These are phyloP conservation scores for Cryptops parisi DNA, from an alignment of 2,888 invertebrate species.

Conservation along the genomic window DNA sequence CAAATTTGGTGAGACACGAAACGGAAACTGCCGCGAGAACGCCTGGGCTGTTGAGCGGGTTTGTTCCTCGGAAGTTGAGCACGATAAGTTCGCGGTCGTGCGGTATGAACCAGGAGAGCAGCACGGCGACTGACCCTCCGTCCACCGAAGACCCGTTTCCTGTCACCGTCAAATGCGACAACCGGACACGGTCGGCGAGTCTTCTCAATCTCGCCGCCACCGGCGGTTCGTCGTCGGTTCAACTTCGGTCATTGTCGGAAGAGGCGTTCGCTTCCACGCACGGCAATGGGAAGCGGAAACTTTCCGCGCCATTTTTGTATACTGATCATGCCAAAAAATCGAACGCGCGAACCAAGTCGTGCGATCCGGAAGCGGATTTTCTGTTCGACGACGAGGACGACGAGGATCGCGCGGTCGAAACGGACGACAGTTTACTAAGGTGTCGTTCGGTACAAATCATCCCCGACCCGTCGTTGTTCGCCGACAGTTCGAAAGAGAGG, in stretches of 20 bases:
- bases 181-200: not conserved
- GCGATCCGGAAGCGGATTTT: not conserved
- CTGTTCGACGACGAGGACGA: conserved; percentile 5
- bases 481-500: no score
- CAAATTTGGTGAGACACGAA: not conserved
- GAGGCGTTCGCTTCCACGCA: not conserved
- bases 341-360: no score
- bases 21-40: not conserved
- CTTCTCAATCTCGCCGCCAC: not conserved
- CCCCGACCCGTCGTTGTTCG: no score
- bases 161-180: not conserved
- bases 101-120: conserved; percentile 18
- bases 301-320: no score
- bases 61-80: conserved; percentile 23
- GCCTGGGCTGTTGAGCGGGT: conserved; percentile 15
- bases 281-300: not conserved
- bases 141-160: not conserved
- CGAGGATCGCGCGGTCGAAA: no score
- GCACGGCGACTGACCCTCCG: not conserved
- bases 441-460: no score
- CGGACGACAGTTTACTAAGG: no score
- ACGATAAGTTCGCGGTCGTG: conserved; percentile 23
- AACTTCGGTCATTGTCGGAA: not conserved
- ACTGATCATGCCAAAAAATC: no score
- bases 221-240: not conserved